Evolutionary conservation across 2,797 vertebrate species (phyloP).

Genomic region (Sus cebifrons): DNA sequence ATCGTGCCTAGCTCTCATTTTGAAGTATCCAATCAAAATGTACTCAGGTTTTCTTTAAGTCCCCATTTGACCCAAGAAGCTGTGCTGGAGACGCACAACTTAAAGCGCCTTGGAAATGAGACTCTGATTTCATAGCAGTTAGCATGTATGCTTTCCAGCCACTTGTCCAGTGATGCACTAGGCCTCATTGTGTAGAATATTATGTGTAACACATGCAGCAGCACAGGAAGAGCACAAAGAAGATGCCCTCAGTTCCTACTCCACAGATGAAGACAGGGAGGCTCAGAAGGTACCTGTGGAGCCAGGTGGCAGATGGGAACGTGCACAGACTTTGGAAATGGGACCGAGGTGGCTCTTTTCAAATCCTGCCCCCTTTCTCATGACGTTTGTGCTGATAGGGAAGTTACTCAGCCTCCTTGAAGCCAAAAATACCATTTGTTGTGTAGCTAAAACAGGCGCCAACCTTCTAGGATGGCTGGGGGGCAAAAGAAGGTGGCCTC

Average conservation of each 20-base stretch:
- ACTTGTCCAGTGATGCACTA: not conserved
- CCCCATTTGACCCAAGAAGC: not conserved
- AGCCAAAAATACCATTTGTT: not conserved
- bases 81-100: not conserved
- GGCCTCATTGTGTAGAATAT: not conserved
- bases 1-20: not conserved
- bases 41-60: constrained; percentile 23
- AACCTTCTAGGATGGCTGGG: not conserved
- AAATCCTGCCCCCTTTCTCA: not conserved
- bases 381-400: not conserved
- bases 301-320: not conserved
- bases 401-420: too few species aligned
- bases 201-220: not conserved
- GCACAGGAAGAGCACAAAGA: not conserved
- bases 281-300: not conserved
- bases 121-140: not conserved
- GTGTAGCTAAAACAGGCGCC: not conserved
- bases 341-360: not conserved
- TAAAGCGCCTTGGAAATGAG: not conserved
- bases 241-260: not conserved
- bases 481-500: not conserved
- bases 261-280: not conserved
- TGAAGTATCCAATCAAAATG: not conserved
- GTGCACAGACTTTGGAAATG: not conserved
- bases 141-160: not conserved